Percentiles rank a stretch among this genome's conserved stretches.
These are phyloP conservation scores for Euura lappo DNA, from an alignment of 1,140 invertebrate species.

Conservation along the genomic window DNA sequence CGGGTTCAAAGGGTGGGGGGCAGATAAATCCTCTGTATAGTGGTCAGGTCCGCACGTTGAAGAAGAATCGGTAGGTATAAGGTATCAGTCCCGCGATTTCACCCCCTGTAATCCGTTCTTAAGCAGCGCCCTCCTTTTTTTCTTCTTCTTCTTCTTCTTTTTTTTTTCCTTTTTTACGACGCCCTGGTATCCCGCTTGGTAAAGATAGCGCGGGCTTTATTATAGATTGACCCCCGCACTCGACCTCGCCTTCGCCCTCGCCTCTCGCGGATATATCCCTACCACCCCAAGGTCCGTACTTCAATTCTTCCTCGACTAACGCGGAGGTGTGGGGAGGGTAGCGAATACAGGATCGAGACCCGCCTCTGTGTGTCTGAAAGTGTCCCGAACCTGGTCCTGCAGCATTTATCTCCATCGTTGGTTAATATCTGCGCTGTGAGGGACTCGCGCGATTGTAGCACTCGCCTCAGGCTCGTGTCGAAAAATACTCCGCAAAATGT, in stretches of 20 bases:
- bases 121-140: conserved; percentile 44
- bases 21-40: not conserved
- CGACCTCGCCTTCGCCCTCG: conserved; percentile 39
- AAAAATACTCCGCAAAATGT: not conserved
- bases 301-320: no score
- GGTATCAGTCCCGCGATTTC: conserved; percentile 49
- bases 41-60: no score
- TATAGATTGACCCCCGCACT: conserved; percentile 58
- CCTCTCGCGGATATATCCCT: conserved; percentile 13
- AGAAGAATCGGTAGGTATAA: no score
- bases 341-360: no score
- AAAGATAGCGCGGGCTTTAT: conserved; percentile 56
- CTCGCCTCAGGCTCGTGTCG: not conserved
- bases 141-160: conserved; percentile 18
- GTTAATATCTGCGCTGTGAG: conserved; percentile 17
- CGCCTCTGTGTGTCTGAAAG: no score
- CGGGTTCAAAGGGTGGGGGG: not conserved
- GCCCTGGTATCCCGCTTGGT: conserved; percentile 46
- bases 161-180: conserved; percentile 50
- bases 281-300: no score
- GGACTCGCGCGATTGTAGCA: no score
- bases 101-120: conserved; percentile 59
- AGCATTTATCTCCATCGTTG: conserved; percentile 57
- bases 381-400: conserved; percentile 14
- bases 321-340: no score